Percentiles rank a stretch among this genome's conserved stretches.
Evolutionary conservation across 2,888 invertebrate species (phyloP).

Genomic region (Pomacea canaliculata): DNA sequence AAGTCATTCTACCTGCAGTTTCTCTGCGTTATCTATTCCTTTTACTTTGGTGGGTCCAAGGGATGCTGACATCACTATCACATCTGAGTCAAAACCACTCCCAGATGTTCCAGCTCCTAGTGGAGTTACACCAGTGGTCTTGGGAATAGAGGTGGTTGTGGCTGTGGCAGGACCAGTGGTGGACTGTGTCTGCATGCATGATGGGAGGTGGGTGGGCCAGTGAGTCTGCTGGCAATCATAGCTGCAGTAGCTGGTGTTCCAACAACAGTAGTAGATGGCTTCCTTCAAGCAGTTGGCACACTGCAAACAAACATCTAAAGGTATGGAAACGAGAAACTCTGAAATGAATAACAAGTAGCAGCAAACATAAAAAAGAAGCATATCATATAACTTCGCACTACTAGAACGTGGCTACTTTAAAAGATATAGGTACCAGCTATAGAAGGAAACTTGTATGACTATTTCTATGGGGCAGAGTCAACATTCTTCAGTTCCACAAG

Average conservation of each 20-base stretch:
- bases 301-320: slow-evolving; percentile 45
- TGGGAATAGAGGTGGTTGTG: neutral
- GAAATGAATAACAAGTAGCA: too few relatives aligned
- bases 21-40: neutral
- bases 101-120: slow-evolving; percentile 3
- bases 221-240: slow-evolving; percentile 88
- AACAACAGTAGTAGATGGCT: slow-evolving; percentile 93
- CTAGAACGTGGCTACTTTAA: too few relatives aligned
- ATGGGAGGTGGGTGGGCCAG: slow-evolving; percentile 83
- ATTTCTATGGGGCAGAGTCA: neutral
- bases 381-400: too few relatives aligned
- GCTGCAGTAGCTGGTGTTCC: slow-evolving; percentile 96
- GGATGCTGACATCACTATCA: slow-evolving; percentile 1
- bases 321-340: too few relatives aligned
- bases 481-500: neutral
- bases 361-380: too few relatives aligned
- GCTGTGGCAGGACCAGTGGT: slow-evolving; percentile 25
- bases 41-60: neutral
- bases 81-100: neutral
- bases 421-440: too few relatives aligned
- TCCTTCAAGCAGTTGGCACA: slow-evolving; percentile 89
- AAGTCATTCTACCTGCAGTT: neutral
- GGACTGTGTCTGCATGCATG: slow-evolving; percentile 72
- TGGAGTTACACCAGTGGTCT: neutral
- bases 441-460: too few relatives aligned